Conservation (phyloP, 2,797 vertebrate species). For the Coreius guichenoti region DNA sequence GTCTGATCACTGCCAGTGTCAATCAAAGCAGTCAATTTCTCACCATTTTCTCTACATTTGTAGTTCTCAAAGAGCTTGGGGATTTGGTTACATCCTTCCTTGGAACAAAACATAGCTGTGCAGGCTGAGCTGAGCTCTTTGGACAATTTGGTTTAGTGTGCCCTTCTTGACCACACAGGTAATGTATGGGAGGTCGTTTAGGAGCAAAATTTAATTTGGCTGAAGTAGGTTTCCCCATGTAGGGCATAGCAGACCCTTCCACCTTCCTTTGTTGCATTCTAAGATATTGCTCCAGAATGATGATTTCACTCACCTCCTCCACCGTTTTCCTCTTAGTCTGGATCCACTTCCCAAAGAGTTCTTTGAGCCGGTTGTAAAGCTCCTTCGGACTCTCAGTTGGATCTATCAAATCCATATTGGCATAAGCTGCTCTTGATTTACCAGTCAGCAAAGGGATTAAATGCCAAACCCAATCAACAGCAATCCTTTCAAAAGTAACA, state of each 20-base stretch:
- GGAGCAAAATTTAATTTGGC: neutral
- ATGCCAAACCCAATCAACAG: neutral
- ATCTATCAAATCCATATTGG: neutral
- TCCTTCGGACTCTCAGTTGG: too few species aligned
- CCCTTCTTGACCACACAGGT: slow-evolving; percentile 28
- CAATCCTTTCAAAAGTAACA: slow-evolving; percentile 10
- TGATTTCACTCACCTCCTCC: too few species aligned
- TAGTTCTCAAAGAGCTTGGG: too few species aligned
- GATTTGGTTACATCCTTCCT: too few species aligned
- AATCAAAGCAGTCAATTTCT: neutral
- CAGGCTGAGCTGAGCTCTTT: too few species aligned
- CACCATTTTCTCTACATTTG: neutral
- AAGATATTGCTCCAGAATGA: too few species aligned
- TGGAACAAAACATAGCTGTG: too few species aligned
- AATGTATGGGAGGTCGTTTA: neutral
- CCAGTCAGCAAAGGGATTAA: neutral
- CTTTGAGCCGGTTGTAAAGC: too few species aligned
- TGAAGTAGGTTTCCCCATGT: neutral
- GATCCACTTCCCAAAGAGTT: too few species aligned
- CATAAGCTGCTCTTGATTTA: neutral
- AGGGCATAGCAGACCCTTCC: neutral
- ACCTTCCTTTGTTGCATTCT: too few species aligned
- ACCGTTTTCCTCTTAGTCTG: too few species aligned
- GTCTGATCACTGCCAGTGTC: neutral
- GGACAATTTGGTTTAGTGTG: neutral